Conservation (phyloP, 2,797 vertebrate genomes). For the Kryptolebias ocellatus region DNA sequence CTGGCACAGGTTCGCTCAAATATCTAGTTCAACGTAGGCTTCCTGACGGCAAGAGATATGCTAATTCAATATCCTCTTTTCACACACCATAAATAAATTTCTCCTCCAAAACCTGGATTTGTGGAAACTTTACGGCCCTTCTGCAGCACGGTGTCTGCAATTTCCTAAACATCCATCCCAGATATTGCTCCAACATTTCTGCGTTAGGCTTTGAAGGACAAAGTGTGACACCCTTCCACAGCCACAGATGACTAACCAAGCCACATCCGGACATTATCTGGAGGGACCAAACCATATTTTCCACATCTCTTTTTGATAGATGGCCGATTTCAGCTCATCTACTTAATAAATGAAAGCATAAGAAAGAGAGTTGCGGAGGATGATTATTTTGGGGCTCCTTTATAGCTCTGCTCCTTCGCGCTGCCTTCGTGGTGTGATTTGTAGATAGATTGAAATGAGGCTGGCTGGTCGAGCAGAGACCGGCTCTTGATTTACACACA, state of each 20-base stretch:
- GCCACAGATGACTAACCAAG: slow-evolving; percentile 37
- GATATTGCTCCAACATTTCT: slow-evolving; percentile 20
- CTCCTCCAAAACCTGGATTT: slow-evolving; percentile 33
- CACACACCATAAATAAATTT: slow-evolving; percentile 60
- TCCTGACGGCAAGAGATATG: slow-evolving; percentile 67
- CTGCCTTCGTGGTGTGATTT: slow-evolving; percentile 76
- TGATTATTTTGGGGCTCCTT: slow-evolving; percentile 79
- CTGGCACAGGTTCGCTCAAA: slow-evolving; percentile 56
- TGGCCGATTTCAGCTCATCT: slow-evolving; percentile 65
- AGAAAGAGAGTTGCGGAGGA: slow-evolving; percentile 69
- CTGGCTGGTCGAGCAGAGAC: slow-evolving; percentile 69
- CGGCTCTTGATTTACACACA: slow-evolving; percentile 76
- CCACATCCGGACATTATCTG: slow-evolving; percentile 33
- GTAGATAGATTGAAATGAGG: slow-evolving; percentile 80
- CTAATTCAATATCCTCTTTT: slow-evolving; percentile 59
- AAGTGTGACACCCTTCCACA: slow-evolving; percentile 20
- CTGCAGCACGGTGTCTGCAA: slow-evolving; percentile 17
- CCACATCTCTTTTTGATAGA: slow-evolving; percentile 61
- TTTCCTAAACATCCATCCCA: slow-evolving; percentile 30
- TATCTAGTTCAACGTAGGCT: slow-evolving; percentile 66
- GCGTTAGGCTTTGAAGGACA: slow-evolving; percentile 18
- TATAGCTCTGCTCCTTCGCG: slow-evolving; percentile 59
- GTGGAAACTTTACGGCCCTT: slow-evolving; percentile 24
- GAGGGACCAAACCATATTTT: slow-evolving; percentile 51
- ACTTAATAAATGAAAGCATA: slow-evolving; percentile 75